Base-by-base conservation (phyloP, 92 coral and sea anemone genomes). In the Galaxea fascicularis region DNA sequence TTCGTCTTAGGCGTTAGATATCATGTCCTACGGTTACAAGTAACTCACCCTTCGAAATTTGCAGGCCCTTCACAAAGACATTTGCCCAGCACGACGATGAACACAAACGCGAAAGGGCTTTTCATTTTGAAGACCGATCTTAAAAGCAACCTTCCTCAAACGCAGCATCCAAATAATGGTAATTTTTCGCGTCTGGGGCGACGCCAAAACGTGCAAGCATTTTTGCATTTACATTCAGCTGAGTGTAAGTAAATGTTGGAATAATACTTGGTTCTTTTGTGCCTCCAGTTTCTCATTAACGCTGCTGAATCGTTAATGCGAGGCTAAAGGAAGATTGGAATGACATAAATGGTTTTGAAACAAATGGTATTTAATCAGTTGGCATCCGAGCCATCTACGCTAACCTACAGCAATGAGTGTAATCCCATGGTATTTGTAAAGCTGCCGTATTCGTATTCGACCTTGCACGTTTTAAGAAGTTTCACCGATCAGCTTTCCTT, bases 11-110 rank as follows among this genome's bases (percentile, higher is more conserved):
- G 0, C 22, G 10, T 15, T 58, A 17, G 2, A 24, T 7, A 18
- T 22, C 22, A 17, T 57, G 64, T n/a, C n/a, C 64, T 58, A 17
- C 64, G 22, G 17, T 58, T 10, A 18, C 20, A 18, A 58, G 41
- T 2, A 35, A 30, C 86, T 82, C 26, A 82, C 86, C 86, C 86
- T 70, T 24, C 41, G 28, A 82, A 71, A 25, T 25, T 70, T 5
- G 27, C 76, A 3, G 57, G 66, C 56, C 31, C 78, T 14, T 82
- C 78, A 70, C 78, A 56, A 57, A 52, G 59, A 14, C 78, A 70
- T 8, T 39, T 25, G 44, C 46, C 47, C 24, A 82, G 45, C 27
- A 82, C 13, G 69, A 41, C 28, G 57, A 82, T 5, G 21, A 82
- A 39, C 46, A 29, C 22, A 7, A 82, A 71, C 17, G 41, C 46